Conservation (phyloP, 2,888 invertebrate species). For the Anthophora plumipes region DNA sequence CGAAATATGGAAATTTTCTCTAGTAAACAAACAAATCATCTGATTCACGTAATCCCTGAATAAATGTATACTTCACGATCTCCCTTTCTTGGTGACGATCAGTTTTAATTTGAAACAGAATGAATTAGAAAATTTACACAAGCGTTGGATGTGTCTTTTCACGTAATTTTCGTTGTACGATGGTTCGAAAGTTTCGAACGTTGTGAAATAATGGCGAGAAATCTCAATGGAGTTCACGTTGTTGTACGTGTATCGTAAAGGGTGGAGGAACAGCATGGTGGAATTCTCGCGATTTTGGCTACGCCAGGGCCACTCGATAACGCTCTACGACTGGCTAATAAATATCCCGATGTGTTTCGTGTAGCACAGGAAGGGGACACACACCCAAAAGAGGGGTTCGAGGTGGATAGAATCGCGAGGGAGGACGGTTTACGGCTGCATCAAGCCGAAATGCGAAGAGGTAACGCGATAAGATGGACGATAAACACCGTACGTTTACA, state of each 20-base stretch:
- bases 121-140: no score
- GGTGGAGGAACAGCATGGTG: constrained; percentile 42
- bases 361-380: background rate
- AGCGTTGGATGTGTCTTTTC: no score
- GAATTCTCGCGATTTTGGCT: constrained; percentile 67
- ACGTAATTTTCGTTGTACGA: no score
- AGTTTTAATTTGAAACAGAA: no score
- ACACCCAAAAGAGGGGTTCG: background rate
- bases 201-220: background rate
- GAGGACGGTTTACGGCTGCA: constrained; percentile 51
- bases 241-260: background rate
- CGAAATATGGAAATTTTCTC: no score
- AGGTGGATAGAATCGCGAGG: constrained; percentile 12
- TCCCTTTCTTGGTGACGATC: no score
- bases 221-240: constrained; percentile 12
- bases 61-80: no score
- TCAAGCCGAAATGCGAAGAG: constrained; percentile 49
- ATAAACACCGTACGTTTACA: constrained; percentile 36
- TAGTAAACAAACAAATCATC: no score
- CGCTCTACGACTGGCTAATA: constrained; percentile 60
- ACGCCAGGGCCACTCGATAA: constrained; percentile 65
- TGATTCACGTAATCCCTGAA: no score
- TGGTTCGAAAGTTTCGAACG: background rate
- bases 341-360: constrained; percentile 60
- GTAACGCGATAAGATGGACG: constrained; percentile 54